Evolutionary conservation across 2,888 invertebrate species (phyloP), one percentile per base, ranked within the genome.

Genomic region (Ectobius pallidus): DNA sequence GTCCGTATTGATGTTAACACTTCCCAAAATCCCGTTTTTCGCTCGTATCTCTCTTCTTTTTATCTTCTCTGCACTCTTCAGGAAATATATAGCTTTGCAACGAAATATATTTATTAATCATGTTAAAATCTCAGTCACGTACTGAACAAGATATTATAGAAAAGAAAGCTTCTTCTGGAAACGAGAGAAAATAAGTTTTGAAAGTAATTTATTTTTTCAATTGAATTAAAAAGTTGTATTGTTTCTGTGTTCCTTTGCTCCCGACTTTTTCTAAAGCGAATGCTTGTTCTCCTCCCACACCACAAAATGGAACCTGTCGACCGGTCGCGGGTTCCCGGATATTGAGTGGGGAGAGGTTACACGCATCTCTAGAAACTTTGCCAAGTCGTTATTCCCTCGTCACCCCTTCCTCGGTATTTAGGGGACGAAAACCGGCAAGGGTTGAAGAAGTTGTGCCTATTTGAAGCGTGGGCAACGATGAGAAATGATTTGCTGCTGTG

Each of bases 191-290:
- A 25, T 25, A 18, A 6, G 25, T 52, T 52, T 52, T 9, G 25
- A 9, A 52, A 52, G 52, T 52, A 20, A 52, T 52, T 52, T 52
- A 52, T 25, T 52, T 52, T 52, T 25, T 52, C 52, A 52, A 52
- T 52, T 25, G 52, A 52, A 52, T 52, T 52, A 18, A 2, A 52
- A 52, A 52, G 52, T 52, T 52, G 0, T 25, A 25, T 52, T 52
- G 52, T 52, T 14, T 52, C 25, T n/a, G n/a, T 22, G 2, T 25
- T 9, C 25, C 25, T 14, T 6, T 39, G 39, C 14, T 39, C 39
- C 14, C 39, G 6, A 9, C 39, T 22, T 25, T 52, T 25, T 52
- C 46, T 9, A 46, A n/a, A n/a, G n/a, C n/a, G n/a, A n/a, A n/a
- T 46, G 14, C 16, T 52, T 25, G 39, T 9, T 14, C 25, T 52